Evolutionary conservation across 2,888 invertebrate genomes (phyloP), one percentile per base, ranked within the genome.

Genomic region (Leptopilina syphax): DNA sequence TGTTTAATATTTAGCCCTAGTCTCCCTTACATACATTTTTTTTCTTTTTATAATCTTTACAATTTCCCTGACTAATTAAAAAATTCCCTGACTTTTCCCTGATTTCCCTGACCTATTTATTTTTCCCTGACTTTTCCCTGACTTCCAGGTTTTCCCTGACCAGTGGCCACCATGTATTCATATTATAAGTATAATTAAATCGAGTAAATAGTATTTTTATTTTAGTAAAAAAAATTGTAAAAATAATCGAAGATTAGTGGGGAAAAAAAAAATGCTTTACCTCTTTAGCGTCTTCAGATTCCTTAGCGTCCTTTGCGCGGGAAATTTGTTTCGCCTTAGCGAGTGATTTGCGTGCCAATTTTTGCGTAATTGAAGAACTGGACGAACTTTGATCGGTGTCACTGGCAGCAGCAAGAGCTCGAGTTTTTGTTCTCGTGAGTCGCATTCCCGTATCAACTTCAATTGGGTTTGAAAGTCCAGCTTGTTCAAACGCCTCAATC

Each of bases 401-500:
- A 63, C 84, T 84, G 0, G 88, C 88, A 7, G 87, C 93, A n/a
- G 93, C 93, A 92, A 93, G 92, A 0, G 94, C 94, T 47, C 94
- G 91, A 3, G 94, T 94, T 85, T 94, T 94, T 0, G 94, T 94
- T 80, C 94, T 90, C 0, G 94, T 94, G 0, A 93, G 89, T 83
- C 94, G 90, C 0, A 93, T 90, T 1, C 88, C 88, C n/a, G 89
- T 87, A 1, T 86, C 66, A 1, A 82, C 82, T 12, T 86, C 83
- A 12, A 79, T 41, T 0, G 91, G 91, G 84, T 88, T 90, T 41
- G 83, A 82, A 24, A 86, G 81, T 0, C 93, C 93, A 84, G 93
- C 89, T 83, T 94, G 93, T 84, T 94, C 94, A 78, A 94, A 94
- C 50, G 94, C 94, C 81, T 94, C 94, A 0, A 94, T 94, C 83